Percentiles rank a stretch among this genome's conserved stretches.
phyloP scores from a whole-genome alignment of 1,140 invertebrate species.

The Euwallacea fornicatus region DNA sequence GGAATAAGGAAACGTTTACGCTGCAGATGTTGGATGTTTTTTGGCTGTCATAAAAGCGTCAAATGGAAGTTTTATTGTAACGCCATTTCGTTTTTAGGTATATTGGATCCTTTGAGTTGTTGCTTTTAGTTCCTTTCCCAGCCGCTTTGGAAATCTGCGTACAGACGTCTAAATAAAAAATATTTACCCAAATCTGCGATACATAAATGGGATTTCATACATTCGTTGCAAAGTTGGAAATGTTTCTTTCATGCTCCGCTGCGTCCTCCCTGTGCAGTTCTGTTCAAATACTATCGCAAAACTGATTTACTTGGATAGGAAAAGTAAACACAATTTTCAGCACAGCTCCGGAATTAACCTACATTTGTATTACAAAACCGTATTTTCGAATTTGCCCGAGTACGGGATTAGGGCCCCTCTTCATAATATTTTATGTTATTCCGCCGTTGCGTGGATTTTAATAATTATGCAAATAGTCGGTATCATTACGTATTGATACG shows the following conservation, averaged over 20 bases:
- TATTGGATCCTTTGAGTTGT: neutral
- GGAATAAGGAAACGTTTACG: slow-evolving; percentile 9
- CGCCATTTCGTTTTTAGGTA: neutral
- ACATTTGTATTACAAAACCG: slow-evolving; percentile 15
- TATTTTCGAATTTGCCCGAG: slow-evolving; percentile 15
- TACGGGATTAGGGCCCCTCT: neutral
- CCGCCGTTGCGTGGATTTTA: neutral
- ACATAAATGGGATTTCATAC: too few species aligned
- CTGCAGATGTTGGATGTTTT: slow-evolving; percentile 12
- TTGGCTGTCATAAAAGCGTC: slow-evolving; percentile 12
- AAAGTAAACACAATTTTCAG: slow-evolving; percentile 19
- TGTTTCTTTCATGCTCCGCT: neutral
- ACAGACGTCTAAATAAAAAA: too few species aligned
- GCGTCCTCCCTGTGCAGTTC: slow-evolving; percentile 2
- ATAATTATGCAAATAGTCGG: neutral
- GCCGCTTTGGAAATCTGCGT: too few species aligned
- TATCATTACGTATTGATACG: too few species aligned
- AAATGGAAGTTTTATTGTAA: slow-evolving; percentile 1
- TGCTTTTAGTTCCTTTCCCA: too few species aligned
- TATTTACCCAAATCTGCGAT: too few species aligned
- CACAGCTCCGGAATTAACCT: slow-evolving; percentile 16
- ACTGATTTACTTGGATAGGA: slow-evolving; percentile 22
- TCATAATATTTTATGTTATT: slow-evolving; percentile 7
- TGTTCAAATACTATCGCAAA: slow-evolving; percentile 19
- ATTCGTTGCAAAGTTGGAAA: neutral